phyloP scores from a whole-genome alignment of 2,888 invertebrate species.

The Cerastoderma edule region DNA sequence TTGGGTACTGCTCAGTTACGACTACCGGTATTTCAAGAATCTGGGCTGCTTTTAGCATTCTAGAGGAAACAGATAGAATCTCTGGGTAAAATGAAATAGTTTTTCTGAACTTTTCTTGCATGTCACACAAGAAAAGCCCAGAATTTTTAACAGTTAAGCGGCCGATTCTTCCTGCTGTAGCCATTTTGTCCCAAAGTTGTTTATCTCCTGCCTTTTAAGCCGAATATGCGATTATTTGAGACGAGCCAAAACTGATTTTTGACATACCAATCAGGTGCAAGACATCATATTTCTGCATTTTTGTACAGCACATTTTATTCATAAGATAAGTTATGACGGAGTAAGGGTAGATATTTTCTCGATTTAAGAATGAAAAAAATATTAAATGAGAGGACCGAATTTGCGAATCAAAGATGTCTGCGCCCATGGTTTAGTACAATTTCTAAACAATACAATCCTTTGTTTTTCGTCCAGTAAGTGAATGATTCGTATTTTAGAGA shows the following conservation, averaged over 20 bases:
- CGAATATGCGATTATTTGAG: constrained; percentile 12
- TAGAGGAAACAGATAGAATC: constrained; percentile 78
- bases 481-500: too few relatives aligned
- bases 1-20: constrained; percentile 87
- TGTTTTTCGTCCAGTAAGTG: too few relatives aligned
- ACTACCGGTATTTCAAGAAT: constrained; percentile 86
- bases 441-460: too few relatives aligned
- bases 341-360: too few relatives aligned
- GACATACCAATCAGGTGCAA: too few relatives aligned
- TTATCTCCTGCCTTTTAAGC: neutral
- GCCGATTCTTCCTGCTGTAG: constrained; percentile 71
- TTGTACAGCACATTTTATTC: too few relatives aligned
- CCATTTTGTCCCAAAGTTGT: constrained; percentile 42
- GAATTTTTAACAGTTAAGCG: constrained; percentile 77
- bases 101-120: constrained; percentile 83
- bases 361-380: too few relatives aligned
- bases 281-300: too few relatives aligned
- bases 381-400: too few relatives aligned
- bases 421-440: constrained; percentile 15
- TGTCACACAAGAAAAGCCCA: constrained; percentile 83
- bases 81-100: constrained; percentile 82
- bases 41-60: constrained; percentile 85
- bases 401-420: constrained; percentile 28
- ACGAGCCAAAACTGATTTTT: too few relatives aligned
- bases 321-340: too few relatives aligned